Conservation (phyloP, 2,113 vertebrate genomes). For the Apaloderma vittatum region DNA sequence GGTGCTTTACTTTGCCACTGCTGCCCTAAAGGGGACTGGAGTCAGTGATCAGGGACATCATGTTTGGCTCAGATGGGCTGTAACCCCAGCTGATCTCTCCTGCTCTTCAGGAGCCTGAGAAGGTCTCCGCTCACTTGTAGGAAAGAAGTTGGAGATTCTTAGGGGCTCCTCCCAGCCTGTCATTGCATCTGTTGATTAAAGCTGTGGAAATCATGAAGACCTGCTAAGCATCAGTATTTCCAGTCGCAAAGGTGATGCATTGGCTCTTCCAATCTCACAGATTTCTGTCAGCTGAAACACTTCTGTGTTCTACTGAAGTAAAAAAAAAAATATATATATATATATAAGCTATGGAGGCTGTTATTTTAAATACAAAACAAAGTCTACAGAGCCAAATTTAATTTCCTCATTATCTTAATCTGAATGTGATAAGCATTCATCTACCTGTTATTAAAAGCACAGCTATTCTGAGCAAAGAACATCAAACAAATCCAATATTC, state of each 20-base stretch:
- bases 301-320: not conserved
- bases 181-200: not conserved
- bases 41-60: too few relatives aligned
- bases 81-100: not conserved
- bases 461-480: not conserved
- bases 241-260: fast-evolving
- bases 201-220: not conserved
- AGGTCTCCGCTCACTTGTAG: not conserved
- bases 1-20: not conserved
- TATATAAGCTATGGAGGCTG: not conserved
- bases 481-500: not conserved
- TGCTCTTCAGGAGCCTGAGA: not conserved
- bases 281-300: not conserved
- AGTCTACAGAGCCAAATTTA: not conserved
- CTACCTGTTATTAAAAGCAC: slow-evolving; percentile 26
- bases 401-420: slow-evolving; percentile 42
- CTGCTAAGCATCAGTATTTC: not conserved
- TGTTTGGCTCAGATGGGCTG: not conserved
- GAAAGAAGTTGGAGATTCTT: not conserved
- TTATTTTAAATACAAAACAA: slow-evolving; percentile 11
- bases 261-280: not conserved
- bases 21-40: not conserved
- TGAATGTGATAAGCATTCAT: not conserved
- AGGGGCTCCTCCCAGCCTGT: fast-evolving
- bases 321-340: not conserved